phyloP scores from a whole-genome alignment of 2,113 vertebrate genomes.

The Siniperca chuatsi region DNA sequence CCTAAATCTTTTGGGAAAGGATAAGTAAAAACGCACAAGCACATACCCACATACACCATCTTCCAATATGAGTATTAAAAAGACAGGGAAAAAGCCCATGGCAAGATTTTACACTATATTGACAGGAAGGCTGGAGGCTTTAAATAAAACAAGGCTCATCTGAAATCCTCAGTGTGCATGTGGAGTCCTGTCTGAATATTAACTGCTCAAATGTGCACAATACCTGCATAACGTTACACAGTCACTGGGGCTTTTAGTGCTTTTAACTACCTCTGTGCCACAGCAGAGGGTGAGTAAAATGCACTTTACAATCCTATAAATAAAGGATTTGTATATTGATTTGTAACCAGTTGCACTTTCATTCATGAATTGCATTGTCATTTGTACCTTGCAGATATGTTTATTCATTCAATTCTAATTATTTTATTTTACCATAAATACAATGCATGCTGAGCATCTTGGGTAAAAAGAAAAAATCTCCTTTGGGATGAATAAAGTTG shows the following conservation, averaged over 20 bases:
- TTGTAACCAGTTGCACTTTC: not conserved
- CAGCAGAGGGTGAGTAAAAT: not conserved
- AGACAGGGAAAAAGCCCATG: not conserved
- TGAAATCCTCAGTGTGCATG: not conserved
- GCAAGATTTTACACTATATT: not conserved
- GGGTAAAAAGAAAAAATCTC: not conserved
- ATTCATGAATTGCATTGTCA: not conserved
- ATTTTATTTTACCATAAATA: not conserved
- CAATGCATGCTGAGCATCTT: not conserved
- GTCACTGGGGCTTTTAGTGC: not conserved
- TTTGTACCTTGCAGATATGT: not conserved
- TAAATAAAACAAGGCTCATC: not conserved
- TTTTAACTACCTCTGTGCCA: not conserved
- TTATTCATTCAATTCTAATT: not conserved
- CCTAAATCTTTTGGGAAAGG: not conserved
- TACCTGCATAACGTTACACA: not conserved
- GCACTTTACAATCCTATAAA: not conserved
- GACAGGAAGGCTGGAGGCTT: not conserved
- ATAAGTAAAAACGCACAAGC: not conserved
- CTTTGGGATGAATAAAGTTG: not conserved
- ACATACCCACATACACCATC: not conserved
- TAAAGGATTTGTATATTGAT: not conserved
- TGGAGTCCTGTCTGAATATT: constrained; percentile 8
- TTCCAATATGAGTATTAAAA: not conserved
- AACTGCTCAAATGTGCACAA: not conserved